Percentiles rank a stretch among this genome's conserved stretches.
phyloP scores from a whole-genome alignment of 1,140 invertebrate species.

The Trachymyrmex cornetzi region DNA sequence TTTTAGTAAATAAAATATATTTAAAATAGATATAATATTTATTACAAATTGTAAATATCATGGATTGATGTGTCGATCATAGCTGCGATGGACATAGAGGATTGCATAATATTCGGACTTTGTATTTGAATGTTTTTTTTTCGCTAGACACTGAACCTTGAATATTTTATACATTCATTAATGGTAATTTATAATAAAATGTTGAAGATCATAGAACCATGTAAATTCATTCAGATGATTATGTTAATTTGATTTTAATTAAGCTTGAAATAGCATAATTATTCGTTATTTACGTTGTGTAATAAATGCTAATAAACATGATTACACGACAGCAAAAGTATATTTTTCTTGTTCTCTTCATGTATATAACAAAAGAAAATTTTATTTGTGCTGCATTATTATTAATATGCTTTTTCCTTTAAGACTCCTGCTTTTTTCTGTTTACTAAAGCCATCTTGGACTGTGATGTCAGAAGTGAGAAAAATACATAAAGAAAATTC shows the following conservation, averaged over 20 bases:
- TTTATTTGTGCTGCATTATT: background rate
- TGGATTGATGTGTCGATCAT: background rate
- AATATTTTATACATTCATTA: constrained; percentile 9
- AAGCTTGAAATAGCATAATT: constrained; percentile 9
- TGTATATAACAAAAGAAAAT: background rate
- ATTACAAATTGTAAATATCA: background rate
- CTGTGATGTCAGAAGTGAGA: no score
- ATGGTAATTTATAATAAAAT: constrained; percentile 29
- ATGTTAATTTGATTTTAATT: constrained; percentile 36
- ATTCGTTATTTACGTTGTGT: background rate
- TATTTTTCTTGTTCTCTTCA: background rate
- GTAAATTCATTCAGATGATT: constrained; percentile 20
- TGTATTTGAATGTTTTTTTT: background rate
- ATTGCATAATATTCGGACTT: constrained; percentile 18
- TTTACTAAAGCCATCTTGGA: no score
- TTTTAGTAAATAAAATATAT: background rate
- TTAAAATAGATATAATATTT: constrained; percentile 8
- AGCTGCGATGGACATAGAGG: background rate
- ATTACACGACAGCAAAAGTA: background rate
- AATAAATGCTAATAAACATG: background rate
- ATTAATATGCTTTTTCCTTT: background rate
- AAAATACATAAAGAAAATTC: no score
- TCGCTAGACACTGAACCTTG: background rate
- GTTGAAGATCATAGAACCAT: constrained; percentile 11
- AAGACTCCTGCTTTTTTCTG: no score